These are phyloP conservation scores for Pangasianodon hypophthalmus DNA, from an alignment of 2,113 vertebrate species.

Conservation along the genomic window DNA sequence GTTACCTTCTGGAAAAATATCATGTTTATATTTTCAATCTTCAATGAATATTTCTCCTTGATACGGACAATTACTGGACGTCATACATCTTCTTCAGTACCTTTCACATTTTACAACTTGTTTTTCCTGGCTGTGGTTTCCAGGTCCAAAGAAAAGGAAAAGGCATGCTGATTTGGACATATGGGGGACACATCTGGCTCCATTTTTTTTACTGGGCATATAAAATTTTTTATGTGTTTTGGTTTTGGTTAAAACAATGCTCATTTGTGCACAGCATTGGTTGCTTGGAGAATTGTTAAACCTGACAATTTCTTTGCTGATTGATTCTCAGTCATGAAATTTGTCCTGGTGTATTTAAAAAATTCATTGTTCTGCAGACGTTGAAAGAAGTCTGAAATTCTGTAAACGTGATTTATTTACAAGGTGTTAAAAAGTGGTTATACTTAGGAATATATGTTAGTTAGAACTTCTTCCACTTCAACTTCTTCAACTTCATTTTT, in stretches of 20 bases:
- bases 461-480: background rate
- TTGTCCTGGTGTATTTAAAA: background rate
- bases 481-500: background rate
- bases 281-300: background rate
- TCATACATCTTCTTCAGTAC: slow-evolving; percentile 19
- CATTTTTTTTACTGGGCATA: background rate
- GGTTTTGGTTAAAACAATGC: slow-evolving; percentile 15
- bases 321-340: background rate
- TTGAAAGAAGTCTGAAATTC: background rate
- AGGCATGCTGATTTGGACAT: background rate
- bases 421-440: background rate
- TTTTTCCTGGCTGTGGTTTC: background rate
- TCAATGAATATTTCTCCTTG: background rate
- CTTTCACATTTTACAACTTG: slow-evolving; percentile 12
- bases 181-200: background rate
- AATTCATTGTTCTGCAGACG: background rate
- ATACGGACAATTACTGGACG: background rate
- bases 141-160: background rate
- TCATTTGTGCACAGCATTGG: background rate
- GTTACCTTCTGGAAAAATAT: background rate
- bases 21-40: background rate
- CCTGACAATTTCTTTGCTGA: background rate
- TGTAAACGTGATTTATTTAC: background rate
- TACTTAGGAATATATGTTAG: background rate
- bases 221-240: background rate